Evolutionary conservation across 2,797 vertebrate genomes (phyloP).

Genomic region (Acanthiza pusilla): DNA sequence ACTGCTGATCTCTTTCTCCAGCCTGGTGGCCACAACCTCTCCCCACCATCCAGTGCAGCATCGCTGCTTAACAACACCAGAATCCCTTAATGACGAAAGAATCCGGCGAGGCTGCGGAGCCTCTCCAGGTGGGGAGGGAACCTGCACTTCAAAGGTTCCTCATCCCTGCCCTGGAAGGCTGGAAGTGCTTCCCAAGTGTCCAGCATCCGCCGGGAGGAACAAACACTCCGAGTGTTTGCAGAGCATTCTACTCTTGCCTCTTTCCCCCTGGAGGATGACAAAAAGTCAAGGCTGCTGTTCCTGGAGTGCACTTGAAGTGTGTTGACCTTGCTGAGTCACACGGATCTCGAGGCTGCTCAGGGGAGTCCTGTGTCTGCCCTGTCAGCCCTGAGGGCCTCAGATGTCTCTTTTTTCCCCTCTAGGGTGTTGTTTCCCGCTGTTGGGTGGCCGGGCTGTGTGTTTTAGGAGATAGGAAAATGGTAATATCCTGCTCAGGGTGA

Average conservation of each 20-base stretch:
- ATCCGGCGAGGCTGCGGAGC: neutral
- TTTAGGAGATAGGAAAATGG: neutral
- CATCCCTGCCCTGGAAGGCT: neutral
- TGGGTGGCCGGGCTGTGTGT: neutral
- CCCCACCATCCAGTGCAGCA: neutral
- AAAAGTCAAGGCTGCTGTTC: neutral
- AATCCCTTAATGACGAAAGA: neutral
- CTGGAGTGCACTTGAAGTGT: slow-evolving; percentile 14
- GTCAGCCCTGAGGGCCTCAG: neutral
- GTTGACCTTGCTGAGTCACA: neutral
- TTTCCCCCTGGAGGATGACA: neutral
- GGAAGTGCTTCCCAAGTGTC: slow-evolving; percentile 22
- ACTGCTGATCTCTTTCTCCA: neutral
- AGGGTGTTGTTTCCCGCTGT: neutral
- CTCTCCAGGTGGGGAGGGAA: neutral
- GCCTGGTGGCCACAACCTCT: neutral
- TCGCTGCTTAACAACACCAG: neutral
- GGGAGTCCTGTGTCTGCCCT: neutral
- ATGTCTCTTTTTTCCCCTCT: neutral
- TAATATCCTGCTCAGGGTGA: neutral
- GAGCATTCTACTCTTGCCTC: neutral
- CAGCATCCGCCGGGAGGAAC: neutral
- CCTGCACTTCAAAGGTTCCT: slow-evolving; percentile 32
- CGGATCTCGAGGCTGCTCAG: neutral
- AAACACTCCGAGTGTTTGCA: slow-evolving; percentile 56